Evolutionary conservation across 2,113 vertebrate genomes (phyloP), one percentile per base, ranked within the genome.

Genomic region (Caretta caretta): DNA sequence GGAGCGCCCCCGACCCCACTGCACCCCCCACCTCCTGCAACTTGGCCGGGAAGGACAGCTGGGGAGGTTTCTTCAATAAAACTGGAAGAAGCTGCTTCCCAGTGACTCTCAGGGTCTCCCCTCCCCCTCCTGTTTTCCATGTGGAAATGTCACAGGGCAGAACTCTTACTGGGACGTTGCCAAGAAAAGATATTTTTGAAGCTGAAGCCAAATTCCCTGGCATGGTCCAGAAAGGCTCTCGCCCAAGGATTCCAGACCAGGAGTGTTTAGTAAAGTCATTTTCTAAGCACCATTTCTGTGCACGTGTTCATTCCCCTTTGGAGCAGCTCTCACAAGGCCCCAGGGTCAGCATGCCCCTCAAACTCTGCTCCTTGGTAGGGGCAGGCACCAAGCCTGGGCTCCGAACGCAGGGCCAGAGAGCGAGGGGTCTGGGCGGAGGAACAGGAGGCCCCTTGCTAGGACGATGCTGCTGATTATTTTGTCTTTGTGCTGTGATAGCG

Each of bases 81-180:
- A n/a, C 35, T 29, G 35, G 35, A 69, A 69, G 65, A n/a, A 14
- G 65, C 65, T 69, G 29, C 35, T n/a, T 14, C 31, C 65, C 31
- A n/a, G 65, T 16, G 65, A n/a, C 16, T 69, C 65, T n/a, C 9
- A 93, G 89, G 88, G 92, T 90, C 91, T 0, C 27, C 83, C 46
- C 54, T 94, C 93, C 94, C 97, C 91, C 86, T 88, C 91, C 50
- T 2, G 0, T 94, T 96, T 95, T 89, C 94, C 22, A 31, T 91
- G 90, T 48, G 81, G 69, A 93, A 94, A 75, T 84, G 86, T 94
- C 84, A 89, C 2, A 5, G 65, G 96, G 84, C 80, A 42, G 59
- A 92, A 89, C 94, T 93, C 83, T 56, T 91, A 80, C 95, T 93
- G 89, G 90, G 31, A 8, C n/a, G 29, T 86, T 93, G 92, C 93